Base-by-base conservation (phyloP, 2,888 invertebrate genomes). In the Nomada hirtipes region DNA sequence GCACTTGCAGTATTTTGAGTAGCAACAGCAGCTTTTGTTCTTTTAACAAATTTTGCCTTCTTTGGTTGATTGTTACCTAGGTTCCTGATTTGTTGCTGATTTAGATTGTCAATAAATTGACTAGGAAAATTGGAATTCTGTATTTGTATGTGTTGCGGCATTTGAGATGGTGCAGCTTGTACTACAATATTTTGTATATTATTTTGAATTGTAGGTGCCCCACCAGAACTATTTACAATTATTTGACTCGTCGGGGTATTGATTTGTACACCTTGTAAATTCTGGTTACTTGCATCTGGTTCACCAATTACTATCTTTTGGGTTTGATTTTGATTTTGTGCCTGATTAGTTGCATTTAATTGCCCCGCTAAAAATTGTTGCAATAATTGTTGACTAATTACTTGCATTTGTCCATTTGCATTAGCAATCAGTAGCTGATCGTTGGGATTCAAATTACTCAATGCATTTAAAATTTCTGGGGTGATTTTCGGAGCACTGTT, bases 111-210 rank as follows among this genome's bases (percentile, higher is more conserved):
- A 60, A 94, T 93, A 73, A 94, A 94, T 78, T 93, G 93, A 88
- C 90, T 93, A 4, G 94, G 94, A 47, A 93, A 94, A n/a, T 89
- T 86, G 3, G 93, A 92, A 89, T 93, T 94, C 84, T 93, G 93
- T 67, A 94, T 93, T 81, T 93, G 94, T 83, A 94, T 93, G 52
- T 93, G 93, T 70, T 93, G 93, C 0, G 93, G 93, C 89, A 94
- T 92, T 77, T 93, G 93, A 3, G 93, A 92, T 0, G 93, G 93
- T 2, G 93, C 91, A 10, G 94, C 94, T 84, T 94, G 94, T 2
- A 94, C 93, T 7, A 94, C 94, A 63, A 94, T 94, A 70, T 94
- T 94, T 61, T 93, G 94, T 69, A 94, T 94, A 71, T 94, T 94
- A 76, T 94, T 94, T 77, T 94, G 94, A 79, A 94, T 94, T 2